Percentiles rank a stretch among this genome's conserved stretches.
Evolutionary conservation across 2,888 invertebrate species (phyloP).

Genomic region (Temnothorax rugatulus): DNA sequence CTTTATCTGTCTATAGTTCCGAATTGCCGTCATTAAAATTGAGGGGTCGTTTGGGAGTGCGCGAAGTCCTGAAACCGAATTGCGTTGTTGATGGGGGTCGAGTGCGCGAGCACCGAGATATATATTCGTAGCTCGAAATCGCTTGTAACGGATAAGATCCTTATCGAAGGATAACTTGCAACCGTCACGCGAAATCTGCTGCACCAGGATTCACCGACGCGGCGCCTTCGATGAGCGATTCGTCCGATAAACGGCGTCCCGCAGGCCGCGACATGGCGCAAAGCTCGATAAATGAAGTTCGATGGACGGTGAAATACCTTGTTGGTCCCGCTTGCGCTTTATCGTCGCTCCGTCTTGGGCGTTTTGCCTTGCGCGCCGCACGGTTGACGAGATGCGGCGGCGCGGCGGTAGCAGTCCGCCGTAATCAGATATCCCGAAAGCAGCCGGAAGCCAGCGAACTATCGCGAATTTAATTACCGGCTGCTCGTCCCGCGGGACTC

Average conservation of each 20-base stretch:
- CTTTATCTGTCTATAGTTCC: neutral
- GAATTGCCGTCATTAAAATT: conserved; percentile 6
- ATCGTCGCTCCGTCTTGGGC: conserved; percentile 16
- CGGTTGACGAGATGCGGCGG: conserved; percentile 10
- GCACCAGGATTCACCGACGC: neutral
- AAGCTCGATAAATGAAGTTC: conserved; percentile 12
- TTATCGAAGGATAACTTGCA: conserved; percentile 17
- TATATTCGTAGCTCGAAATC: neutral
- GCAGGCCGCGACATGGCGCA: neutral
- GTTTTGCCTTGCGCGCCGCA: neutral
- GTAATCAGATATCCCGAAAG: conserved; percentile 42
- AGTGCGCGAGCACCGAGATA: neutral
- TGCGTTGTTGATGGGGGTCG: no score
- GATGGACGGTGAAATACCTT: neutral
- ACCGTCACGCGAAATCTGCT: conserved; percentile 15
- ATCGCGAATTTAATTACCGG: conserved; percentile 50
- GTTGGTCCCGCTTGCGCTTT: neutral
- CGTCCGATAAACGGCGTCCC: neutral
- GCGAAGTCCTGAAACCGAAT: neutral
- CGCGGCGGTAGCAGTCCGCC: conserved; percentile 17
- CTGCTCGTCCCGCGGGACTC: conserved; percentile 4
- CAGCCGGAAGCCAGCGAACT: conserved; percentile 12
- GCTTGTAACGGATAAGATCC: neutral
- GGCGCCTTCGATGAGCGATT: conserved; percentile 5
- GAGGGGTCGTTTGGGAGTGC: neutral